Conservation (phyloP, 2,113 vertebrate genomes). For the Anthoscopus minutus region DNA sequence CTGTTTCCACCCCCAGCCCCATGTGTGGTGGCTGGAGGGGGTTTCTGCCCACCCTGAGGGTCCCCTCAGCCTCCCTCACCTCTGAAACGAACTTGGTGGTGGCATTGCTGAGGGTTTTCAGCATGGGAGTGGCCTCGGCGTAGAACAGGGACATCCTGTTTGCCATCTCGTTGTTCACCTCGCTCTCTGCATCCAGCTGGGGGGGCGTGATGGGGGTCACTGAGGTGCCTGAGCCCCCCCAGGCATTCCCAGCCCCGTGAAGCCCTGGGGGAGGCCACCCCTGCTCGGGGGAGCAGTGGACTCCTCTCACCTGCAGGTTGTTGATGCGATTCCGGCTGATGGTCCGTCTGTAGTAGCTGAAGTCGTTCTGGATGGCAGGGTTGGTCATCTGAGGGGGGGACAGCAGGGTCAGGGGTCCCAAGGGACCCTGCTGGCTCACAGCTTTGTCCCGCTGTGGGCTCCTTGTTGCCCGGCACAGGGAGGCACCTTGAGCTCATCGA, state of each 20-base stretch:
- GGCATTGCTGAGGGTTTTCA: conserved; percentile 90
- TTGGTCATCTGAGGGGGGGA: conserved; percentile 79
- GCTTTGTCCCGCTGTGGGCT: background rate
- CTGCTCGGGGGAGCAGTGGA: fast-evolving
- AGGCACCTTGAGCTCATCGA: conserved; percentile 87
- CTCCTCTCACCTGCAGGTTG: conserved; percentile 79
- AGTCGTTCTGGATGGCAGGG: conserved; percentile 91
- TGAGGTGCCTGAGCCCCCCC: background rate
- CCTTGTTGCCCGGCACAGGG: fast-evolving
- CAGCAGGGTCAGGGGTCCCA: fast-evolving
- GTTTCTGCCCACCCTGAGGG: fast-evolving
- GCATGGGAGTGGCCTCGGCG: conserved; percentile 89
- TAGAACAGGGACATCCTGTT: conserved; percentile 93
- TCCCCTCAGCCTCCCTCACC: conserved; percentile 54
- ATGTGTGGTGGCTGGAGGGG: fast-evolving
- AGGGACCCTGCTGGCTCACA: background rate
- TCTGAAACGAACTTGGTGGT: conserved; percentile 92
- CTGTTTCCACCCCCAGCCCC: background rate
- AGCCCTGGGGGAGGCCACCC: too few species aligned
- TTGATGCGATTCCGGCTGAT: conserved; percentile 87
- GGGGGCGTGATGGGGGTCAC: fast-evolving
- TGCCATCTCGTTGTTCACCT: conserved; percentile 93
- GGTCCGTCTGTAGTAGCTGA: conserved; percentile 91
- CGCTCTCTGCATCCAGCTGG: conserved; percentile 85
- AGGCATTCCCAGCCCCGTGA: background rate